Percentiles rank a stretch among this genome's conserved stretches.
Conservation (phyloP, 2,797 vertebrate genomes). For the Anguilla obscura region DNA sequence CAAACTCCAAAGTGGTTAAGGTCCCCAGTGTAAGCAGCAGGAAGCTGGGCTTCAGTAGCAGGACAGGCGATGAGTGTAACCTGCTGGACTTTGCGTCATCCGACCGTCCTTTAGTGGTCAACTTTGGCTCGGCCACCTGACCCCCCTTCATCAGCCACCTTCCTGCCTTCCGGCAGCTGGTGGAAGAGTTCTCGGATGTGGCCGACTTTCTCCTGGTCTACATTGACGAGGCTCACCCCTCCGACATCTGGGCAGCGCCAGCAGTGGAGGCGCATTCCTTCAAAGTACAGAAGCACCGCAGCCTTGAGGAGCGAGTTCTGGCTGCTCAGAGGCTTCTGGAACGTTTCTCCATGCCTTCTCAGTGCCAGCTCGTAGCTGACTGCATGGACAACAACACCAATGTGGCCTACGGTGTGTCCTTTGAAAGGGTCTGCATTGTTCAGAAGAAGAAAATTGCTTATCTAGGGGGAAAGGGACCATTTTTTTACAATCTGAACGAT, state of each 20-base stretch:
- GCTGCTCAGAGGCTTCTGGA: constrained; percentile 85
- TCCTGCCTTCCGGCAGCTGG: constrained; percentile 89
- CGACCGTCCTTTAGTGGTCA: constrained; percentile 90
- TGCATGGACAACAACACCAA: constrained; percentile 98
- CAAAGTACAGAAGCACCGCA: constrained; percentile 86
- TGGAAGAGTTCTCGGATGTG: constrained; percentile 91
- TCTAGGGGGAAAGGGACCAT: constrained; percentile 92
- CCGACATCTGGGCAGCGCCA: constrained; percentile 92
- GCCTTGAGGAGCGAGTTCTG: constrained; percentile 86
- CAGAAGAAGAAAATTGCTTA: constrained; percentile 91
- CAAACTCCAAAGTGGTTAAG: constrained; percentile 91
- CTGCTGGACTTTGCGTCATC: constrained; percentile 91
- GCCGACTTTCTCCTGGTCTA: constrained; percentile 97
- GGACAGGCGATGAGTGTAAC: constrained; percentile 71
- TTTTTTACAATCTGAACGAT: constrained; percentile 90
- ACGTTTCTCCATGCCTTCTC: constrained; percentile 85
- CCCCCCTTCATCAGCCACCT: constrained; percentile 94
- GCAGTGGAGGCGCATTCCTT: constrained; percentile 81
- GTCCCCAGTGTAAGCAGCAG: constrained; percentile 64
- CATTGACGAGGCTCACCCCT: constrained; percentile 96
- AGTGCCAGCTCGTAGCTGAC: constrained; percentile 92
- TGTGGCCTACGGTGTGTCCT: constrained; percentile 90
- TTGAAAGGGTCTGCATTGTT: constrained; percentile 93
- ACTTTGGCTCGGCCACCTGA: constrained; percentile 98
- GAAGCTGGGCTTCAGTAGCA: constrained; percentile 53